Conservation (phyloP, 2,113 vertebrate genomes). For the Pachycephala philippinensis region DNA sequence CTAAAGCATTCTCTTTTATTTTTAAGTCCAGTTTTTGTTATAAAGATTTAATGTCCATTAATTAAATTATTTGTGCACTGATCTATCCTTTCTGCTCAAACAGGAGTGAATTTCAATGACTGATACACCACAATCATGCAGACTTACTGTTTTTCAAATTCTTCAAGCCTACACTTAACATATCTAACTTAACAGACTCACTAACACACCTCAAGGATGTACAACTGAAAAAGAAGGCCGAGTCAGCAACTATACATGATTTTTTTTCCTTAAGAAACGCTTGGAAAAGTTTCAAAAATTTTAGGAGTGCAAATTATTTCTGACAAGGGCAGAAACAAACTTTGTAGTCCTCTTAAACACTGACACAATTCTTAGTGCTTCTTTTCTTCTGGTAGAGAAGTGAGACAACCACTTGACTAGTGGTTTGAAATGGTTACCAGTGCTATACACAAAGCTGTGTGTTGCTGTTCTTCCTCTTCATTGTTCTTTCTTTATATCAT, state of each 20-base stretch:
- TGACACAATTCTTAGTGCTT: neutral
- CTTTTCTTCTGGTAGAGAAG: neutral
- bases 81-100: slow-evolving; percentile 41
- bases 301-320: slow-evolving; percentile 47
- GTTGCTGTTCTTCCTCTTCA: neutral
- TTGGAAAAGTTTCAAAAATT: slow-evolving; percentile 35
- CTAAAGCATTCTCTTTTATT: neutral
- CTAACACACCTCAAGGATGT: slow-evolving; percentile 32
- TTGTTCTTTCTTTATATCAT: neutral
- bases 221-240: slow-evolving; percentile 11
- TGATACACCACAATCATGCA: slow-evolving; percentile 30
- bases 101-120: slow-evolving; percentile 42
- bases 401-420: neutral
- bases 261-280: neutral
- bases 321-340: slow-evolving; percentile 37
- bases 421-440: neutral
- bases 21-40: neutral
- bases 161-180: slow-evolving; percentile 44
- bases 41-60: slow-evolving; percentile 27
- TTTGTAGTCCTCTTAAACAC: neutral
- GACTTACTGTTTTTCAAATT: slow-evolving; percentile 56
- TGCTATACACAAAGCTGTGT: neutral
- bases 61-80: slow-evolving; percentile 28
- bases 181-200: slow-evolving; percentile 15
- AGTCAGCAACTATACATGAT: slow-evolving; percentile 26